Base-by-base conservation (phyloP, 1,140 invertebrate species). In the Euwallacea similis region DNA sequence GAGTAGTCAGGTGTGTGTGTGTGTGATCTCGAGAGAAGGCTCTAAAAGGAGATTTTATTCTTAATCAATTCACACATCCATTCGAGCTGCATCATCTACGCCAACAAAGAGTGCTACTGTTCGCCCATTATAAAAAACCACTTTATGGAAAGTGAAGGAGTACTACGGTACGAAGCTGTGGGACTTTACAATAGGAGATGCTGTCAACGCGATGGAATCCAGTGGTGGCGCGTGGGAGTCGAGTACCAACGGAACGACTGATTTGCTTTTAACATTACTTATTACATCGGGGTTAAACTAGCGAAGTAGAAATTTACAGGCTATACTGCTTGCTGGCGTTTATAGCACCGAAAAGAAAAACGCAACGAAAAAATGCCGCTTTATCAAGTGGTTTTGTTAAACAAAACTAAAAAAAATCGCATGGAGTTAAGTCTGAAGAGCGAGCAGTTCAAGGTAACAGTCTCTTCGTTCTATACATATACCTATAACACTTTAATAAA, bases 81-180 rank as follows among this genome's bases (percentile, higher is more conserved):
- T 76, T 73, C 71, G 60, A 56, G 71, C 75, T 64, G 74, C 75
- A 76, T 76, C 75, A 76, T 76, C 74, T 75, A 73, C 62, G 69
- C 72, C 71, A 76, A 76, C 75, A 76, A 76, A 75, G 74, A 71
- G 71, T 66, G 74, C 75, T 76, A 76, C 75, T 76, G 75, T 76
- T 75, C 72, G 69, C 42, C 58, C 59, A 71, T 73, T 66, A 72
- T 72, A 68, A 72, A 70, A 71, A 72, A 66, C 70, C 70, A 72
- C 70, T 72, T 66, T 66, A 56, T 41, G 55, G 55, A 42, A 63
- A 59, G 43, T 66, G 63, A 72, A 72, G 63, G 56, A 66, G 70
- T 70, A 70, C 67, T 62, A 69, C 67, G 69, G 46, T 47, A 15
- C 61, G 69, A 59, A 47, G 44, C 33, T 69, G 43, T 41, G 69